Conservation (phyloP, 2,888 invertebrate genomes). For the Apodemia hepburni region DNA sequence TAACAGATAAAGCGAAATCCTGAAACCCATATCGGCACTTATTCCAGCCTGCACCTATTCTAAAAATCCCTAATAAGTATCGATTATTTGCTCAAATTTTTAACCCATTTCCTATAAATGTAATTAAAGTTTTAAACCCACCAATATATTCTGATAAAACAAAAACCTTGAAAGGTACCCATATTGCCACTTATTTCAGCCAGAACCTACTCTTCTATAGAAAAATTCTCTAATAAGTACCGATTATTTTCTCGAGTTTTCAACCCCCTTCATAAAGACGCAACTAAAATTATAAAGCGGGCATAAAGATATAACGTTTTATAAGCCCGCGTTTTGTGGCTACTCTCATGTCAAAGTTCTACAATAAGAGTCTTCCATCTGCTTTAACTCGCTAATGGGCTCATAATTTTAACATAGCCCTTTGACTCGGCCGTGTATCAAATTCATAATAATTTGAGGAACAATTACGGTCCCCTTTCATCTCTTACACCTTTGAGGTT, state of each 20-base stretch:
- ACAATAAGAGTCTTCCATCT: slow-evolving; percentile 30
- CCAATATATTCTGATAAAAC: no score
- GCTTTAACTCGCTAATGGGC: slow-evolving; percentile 33
- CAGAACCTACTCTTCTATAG: background rate
- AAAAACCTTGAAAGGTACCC: no score
- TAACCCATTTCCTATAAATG: no score
- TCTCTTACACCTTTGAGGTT: slow-evolving; percentile 67
- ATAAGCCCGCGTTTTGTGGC: slow-evolving; percentile 22
- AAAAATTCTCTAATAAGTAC: background rate
- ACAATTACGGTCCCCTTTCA: slow-evolving; percentile 70
- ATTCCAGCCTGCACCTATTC: no score
- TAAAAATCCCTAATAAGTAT: no score
- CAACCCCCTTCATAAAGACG: background rate
- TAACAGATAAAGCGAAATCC: no score
- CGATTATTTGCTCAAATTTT: no score
- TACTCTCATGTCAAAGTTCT: slow-evolving; percentile 33
- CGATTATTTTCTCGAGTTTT: slow-evolving; percentile 7
- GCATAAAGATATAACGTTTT: slow-evolving; percentile 24
- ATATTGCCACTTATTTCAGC: no score
- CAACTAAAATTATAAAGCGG: slow-evolving; percentile 6
- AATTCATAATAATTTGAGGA: slow-evolving; percentile 75
- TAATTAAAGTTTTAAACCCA: no score
- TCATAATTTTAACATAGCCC: slow-evolving; percentile 41
- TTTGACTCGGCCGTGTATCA: slow-evolving; percentile 58
- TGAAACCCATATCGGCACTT: no score